These are phyloP conservation scores for Acrocera orbiculus DNA, from an alignment of 2,888 invertebrate species.

Conservation along the genomic window DNA sequence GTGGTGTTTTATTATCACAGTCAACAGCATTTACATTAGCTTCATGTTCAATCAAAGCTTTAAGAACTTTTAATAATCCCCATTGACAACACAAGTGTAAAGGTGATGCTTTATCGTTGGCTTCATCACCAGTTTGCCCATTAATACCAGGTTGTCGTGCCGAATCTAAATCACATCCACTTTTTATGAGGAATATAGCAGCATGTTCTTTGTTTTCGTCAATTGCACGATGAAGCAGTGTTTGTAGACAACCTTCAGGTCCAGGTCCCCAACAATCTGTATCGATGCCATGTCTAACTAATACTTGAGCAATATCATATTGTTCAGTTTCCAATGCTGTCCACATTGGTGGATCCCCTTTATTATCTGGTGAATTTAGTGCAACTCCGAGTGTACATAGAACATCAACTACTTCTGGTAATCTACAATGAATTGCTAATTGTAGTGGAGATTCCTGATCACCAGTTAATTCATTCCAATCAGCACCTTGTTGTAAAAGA, in stretches of 20 bases:
- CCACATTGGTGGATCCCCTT: constrained; percentile 67
- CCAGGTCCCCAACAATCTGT: constrained; percentile 80
- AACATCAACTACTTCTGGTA: constrained; percentile 70
- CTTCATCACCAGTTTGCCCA: constrained; percentile 65
- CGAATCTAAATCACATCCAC: constrained; percentile 79
- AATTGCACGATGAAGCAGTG: constrained; percentile 63
- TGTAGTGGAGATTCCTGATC: constrained; percentile 69
- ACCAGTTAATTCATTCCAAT: constrained; percentile 65
- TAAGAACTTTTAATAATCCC: constrained; percentile 75
- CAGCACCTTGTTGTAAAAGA: constrained; percentile 75
- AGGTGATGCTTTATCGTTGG: constrained; percentile 65
- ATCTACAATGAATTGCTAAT: constrained; percentile 66
- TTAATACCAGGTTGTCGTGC: constrained; percentile 54
- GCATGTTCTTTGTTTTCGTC: constrained; percentile 50
- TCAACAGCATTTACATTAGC: constrained; percentile 79
- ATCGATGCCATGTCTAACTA: constrained; percentile 81
- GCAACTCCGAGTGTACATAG: constrained; percentile 73
- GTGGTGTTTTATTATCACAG: constrained; percentile 72
- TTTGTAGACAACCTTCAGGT: constrained; percentile 70
- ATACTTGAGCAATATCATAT: constrained; percentile 72
- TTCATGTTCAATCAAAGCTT: constrained; percentile 76
- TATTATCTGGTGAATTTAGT: constrained; percentile 52
- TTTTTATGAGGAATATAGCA: constrained; percentile 48
- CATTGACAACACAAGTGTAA: constrained; percentile 83
- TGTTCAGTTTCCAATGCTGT: constrained; percentile 71